Evolutionary conservation across 2,888 invertebrate species (phyloP).

Genomic region (Lithosia quadra): DNA sequence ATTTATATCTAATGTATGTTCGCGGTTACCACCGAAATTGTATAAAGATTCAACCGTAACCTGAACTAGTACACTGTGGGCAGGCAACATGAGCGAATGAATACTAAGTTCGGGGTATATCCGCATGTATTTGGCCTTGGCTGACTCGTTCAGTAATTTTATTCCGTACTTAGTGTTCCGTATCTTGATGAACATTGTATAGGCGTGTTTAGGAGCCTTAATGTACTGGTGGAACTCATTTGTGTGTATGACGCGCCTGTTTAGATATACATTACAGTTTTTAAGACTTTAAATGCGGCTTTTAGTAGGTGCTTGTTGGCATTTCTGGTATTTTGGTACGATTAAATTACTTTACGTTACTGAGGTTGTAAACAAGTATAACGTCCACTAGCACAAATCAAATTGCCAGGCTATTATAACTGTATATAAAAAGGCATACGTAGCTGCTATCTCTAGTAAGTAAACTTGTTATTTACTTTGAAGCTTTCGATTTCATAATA

Average conservation of each 20-base stretch:
- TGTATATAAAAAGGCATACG: too few relatives aligned
- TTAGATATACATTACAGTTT: constrained; percentile 30
- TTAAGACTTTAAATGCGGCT: constrained; percentile 11
- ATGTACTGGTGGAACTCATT: constrained; percentile 47
- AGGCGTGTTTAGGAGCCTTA: constrained; percentile 60
- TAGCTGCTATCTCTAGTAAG: too few relatives aligned
- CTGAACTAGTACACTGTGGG: constrained; percentile 53
- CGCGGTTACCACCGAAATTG: neutral
- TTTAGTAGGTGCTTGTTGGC: neutral
- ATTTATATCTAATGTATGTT: neutral
- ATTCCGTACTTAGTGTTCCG: constrained; percentile 80
- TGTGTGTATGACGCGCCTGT: constrained; percentile 37
- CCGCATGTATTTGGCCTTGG: constrained; percentile 79
- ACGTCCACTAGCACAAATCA: too few relatives aligned
- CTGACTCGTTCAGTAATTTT: constrained; percentile 72
- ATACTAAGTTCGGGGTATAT: constrained; percentile 73
- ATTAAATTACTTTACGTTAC: neutral
- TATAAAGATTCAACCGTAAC: constrained; percentile 9
- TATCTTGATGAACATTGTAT: constrained; percentile 71
- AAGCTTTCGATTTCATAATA: too few relatives aligned
- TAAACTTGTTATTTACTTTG: too few relatives aligned
- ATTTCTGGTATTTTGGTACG: constrained; percentile 7
- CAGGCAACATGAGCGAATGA: constrained; percentile 69
- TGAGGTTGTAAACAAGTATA: neutral
- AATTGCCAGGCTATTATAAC: too few relatives aligned